Base-by-base conservation (phyloP, 2,888 invertebrate genomes). In the Aspidapion aeneum region DNA sequence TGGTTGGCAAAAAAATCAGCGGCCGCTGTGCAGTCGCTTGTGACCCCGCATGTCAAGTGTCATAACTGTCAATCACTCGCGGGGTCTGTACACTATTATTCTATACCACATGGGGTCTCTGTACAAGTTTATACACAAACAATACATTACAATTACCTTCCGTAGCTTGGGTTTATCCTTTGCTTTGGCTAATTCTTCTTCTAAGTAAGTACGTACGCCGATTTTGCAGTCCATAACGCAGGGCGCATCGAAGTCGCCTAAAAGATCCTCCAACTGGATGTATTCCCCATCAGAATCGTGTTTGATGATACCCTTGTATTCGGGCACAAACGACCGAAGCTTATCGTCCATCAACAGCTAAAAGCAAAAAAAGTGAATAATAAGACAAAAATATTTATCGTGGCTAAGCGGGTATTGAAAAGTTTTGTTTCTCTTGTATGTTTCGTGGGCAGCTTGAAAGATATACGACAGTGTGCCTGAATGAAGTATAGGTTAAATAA, bases 171-270 rank as follows among this genome's bases (percentile, higher is more conserved):
- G 96, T 80, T 96, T 95, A 77, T 96, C 94, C 77, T 96, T 93
- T 9, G 96, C 96, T 80, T 96, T 97, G 18, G 93, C 92, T 7
- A 97, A 83, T 79, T 98, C 97, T 74, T 96, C 95, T 79, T 97
- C 97, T 66, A 97, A 82, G 78, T 97, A 98, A 0, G 97, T 97
- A 73, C 97, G 84, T 22, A 96, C 93, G 35, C 97, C 97, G 71
- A 97, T 90, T 82, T 97, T 97, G 80, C 96, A 94, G 82, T 97
- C 97, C 96, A 97, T 97, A 1, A 97, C 96, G 77, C 94, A 96
- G 0, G 97, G 96, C 65, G 92, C 89, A 72, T 90, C 88, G 78
- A 96, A 97, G 77, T 93, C 93, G 67, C 94, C 93, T 63, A 97
- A 82, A 59, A 97, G 84, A 82, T 97, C 97, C 85, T 97, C 94